phyloP scores from a whole-genome alignment of 2,888 invertebrate species.

The Drosophila helvetica region DNA sequence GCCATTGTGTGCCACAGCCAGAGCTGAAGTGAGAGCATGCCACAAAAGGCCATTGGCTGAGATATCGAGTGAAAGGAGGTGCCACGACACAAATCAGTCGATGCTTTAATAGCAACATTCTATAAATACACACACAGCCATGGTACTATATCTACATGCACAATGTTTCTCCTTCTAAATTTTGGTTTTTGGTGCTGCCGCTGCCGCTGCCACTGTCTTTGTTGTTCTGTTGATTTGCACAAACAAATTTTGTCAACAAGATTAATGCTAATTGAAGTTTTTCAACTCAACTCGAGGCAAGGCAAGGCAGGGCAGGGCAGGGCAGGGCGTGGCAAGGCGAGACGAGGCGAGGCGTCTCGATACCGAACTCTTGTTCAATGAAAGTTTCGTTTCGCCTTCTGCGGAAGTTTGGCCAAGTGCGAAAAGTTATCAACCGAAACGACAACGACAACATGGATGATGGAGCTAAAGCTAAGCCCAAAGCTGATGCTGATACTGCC shows the following conservation, averaged over 20 bases:
- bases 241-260: constrained; percentile 59
- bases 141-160: background rate
- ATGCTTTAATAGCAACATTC: constrained; percentile 33
- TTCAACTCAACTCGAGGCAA: constrained; percentile 36
- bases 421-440: constrained; percentile 58
- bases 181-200: background rate
- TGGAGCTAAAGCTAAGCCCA: constrained; percentile 3
- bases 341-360: constrained; percentile 1
- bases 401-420: constrained; percentile 58
- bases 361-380: constrained; percentile 48
- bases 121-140: constrained; percentile 12
- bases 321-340: background rate
- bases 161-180: constrained; percentile 28
- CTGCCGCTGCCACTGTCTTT: constrained; percentile 4
- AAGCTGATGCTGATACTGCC: constrained; percentile 7
- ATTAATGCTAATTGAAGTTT: constrained; percentile 69
- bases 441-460: constrained; percentile 44
- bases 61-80: constrained; percentile 18
- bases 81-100: constrained; percentile 22
- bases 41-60: constrained; percentile 10
- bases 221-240: constrained; percentile 51
- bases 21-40: background rate
- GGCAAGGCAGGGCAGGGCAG: constrained; percentile 20
- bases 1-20: background rate
- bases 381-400: constrained; percentile 42